These are phyloP conservation scores for Neoaliturus tenellus DNA, from an alignment of 2,888 invertebrate species.

Conservation along the genomic window DNA sequence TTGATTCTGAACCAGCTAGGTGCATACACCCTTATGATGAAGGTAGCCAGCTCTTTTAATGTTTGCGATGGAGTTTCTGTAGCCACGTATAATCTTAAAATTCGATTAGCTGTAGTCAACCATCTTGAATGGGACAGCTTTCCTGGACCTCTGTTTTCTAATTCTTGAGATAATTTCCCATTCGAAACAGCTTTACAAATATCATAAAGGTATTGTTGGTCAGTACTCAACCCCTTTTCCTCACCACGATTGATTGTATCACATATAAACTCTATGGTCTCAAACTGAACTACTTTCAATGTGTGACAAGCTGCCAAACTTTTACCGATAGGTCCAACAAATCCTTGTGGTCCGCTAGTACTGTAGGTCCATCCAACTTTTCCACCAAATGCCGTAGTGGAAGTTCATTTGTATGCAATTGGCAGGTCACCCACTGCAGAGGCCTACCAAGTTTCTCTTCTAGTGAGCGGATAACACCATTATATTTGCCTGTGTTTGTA, in stretches of 20 bases:
- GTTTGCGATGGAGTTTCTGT: neutral
- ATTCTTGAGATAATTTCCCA: slow-evolving; percentile 42
- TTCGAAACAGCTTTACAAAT: slow-evolving; percentile 49
- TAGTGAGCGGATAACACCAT: slow-evolving; percentile 51
- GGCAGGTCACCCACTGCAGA: slow-evolving; percentile 54
- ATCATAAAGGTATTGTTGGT: slow-evolving; percentile 56
- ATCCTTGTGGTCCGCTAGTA: slow-evolving; percentile 55
- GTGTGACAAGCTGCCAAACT: slow-evolving; percentile 52
- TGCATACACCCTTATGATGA: neutral
- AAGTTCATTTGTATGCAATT: slow-evolving; percentile 57
- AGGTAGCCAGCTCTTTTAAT: neutral
- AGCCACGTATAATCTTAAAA: neutral
- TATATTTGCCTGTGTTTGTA: slow-evolving; percentile 52
- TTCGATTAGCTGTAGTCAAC: neutral
- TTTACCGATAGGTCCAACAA: slow-evolving; percentile 53
- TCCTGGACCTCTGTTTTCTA: neutral
- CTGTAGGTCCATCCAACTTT: slow-evolving; percentile 55
- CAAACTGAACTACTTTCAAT: slow-evolving; percentile 53
- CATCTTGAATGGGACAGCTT: slow-evolving; percentile 8
- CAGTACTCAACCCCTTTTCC: slow-evolving; percentile 47
- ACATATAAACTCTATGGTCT: slow-evolving; percentile 26
- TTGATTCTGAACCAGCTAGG: slow-evolving; percentile 22
- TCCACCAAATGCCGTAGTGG: slow-evolving; percentile 56
- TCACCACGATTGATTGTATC: neutral
- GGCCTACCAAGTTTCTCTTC: slow-evolving; percentile 54